Percentiles rank a stretch among this genome's conserved stretches.
Conservation (phyloP, 2,797 vertebrate species). For the Numenius phaeopus region DNA sequence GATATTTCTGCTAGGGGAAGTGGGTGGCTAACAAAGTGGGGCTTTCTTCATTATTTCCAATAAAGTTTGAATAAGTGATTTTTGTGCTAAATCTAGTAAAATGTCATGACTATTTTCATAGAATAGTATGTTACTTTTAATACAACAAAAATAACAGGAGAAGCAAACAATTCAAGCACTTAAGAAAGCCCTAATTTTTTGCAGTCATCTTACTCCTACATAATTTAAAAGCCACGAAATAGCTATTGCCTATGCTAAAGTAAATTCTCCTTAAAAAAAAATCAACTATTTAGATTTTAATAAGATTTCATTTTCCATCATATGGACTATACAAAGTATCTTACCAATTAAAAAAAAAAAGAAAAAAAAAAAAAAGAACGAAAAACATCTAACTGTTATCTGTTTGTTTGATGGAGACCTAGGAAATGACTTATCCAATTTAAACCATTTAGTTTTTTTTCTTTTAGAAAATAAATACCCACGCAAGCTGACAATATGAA, state of each 20-base stretch:
- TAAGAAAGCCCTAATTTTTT: not conserved
- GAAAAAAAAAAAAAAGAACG: not conserved
- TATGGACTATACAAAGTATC: not conserved
- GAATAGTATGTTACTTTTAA: not conserved
- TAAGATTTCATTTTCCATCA: not conserved
- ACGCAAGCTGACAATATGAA: not conserved
- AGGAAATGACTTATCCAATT: constrained; percentile 17
- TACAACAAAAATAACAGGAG: not conserved
- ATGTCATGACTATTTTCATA: not conserved
- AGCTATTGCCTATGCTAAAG: not conserved
- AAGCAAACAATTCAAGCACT: not conserved
- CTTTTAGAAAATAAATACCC: constrained; percentile 48
- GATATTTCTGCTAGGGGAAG: not conserved
- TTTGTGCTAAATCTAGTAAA: not conserved
- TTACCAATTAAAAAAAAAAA: not conserved
- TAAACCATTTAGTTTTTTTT: not conserved
- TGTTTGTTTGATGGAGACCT: not conserved
- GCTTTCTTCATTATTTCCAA: not conserved
- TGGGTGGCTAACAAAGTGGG: not conserved
- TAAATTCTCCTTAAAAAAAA: not conserved
- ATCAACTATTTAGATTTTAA: not conserved
- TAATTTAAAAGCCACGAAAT: not conserved
- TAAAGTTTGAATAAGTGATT: not conserved
- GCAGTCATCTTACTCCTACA: not conserved
- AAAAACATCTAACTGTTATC: not conserved